Evolutionary conservation across 2,888 invertebrate species (phyloP).

Genomic region (Drosophila kanekoi): DNA sequence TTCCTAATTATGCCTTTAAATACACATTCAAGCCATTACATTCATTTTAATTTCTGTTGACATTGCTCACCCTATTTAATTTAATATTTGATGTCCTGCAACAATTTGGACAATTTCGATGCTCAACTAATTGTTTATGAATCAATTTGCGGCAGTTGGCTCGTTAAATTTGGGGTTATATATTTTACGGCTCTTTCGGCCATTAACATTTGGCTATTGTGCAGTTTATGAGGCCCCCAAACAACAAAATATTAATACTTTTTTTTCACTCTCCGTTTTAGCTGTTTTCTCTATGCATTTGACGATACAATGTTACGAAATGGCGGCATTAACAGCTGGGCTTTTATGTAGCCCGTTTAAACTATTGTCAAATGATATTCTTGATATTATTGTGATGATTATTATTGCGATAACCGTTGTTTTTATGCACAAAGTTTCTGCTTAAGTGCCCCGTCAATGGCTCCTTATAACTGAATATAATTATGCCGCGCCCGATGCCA

Average conservation of each 20-base stretch:
- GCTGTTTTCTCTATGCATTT: conserved; percentile 35
- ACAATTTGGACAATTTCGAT: conserved; percentile 44
- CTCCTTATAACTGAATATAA: conserved; percentile 44
- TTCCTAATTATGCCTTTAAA: background rate
- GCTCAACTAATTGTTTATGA: conserved; percentile 67
- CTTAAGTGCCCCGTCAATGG: conserved; percentile 30
- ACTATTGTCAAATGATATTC: conserved; percentile 72
- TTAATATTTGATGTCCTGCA: conserved; percentile 4
- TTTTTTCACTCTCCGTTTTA: conserved; percentile 11
- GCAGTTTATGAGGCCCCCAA: conserved; percentile 52
- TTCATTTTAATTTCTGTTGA: conserved; percentile 6
- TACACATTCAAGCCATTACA: background rate
- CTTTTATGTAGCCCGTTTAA: conserved; percentile 64
- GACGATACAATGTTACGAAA: conserved; percentile 47
- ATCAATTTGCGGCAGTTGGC: conserved; percentile 59
- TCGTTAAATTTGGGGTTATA: conserved; percentile 62
- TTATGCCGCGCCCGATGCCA: conserved; percentile 37
- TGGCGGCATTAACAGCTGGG: conserved; percentile 65
- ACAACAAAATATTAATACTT: conserved; percentile 18
- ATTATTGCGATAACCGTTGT: conserved; percentile 51
- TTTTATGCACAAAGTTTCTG: conserved; percentile 71
- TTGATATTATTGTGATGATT: conserved; percentile 61
- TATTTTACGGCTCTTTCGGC: conserved; percentile 51
- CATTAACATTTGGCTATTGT: conserved; percentile 62
- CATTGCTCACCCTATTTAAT: background rate